These are phyloP conservation scores for Caenorhabditis inopinata DNA, from an alignment of 1,140 invertebrate species.

Conservation along the genomic window DNA sequence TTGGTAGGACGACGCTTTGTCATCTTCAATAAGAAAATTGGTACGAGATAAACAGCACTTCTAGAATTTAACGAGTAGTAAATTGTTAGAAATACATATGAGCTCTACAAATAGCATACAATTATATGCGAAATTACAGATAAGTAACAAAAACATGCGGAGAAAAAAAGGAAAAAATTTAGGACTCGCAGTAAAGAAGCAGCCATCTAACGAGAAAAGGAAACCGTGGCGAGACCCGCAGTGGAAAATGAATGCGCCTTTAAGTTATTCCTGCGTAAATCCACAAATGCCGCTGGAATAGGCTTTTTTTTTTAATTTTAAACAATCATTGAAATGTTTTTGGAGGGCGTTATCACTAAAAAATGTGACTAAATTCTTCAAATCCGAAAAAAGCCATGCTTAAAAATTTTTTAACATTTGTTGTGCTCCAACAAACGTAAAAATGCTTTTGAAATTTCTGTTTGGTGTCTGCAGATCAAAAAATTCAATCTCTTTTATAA, in stretches of 20 bases:
- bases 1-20: slow-evolving; percentile 60
- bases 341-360: background rate
- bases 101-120: too few species aligned
- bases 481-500: too few species aligned
- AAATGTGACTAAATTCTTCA: too few species aligned
- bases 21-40: slow-evolving; percentile 45
- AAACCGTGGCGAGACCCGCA: background rate
- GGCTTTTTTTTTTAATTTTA: background rate
- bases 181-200: background rate
- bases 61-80: too few species aligned
- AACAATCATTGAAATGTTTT: background rate
- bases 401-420: too few species aligned
- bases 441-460: too few species aligned
- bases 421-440: too few species aligned
- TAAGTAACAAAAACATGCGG: background rate
- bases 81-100: too few species aligned
- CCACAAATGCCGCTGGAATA: too few species aligned
- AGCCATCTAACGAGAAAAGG: background rate
- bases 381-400: too few species aligned
- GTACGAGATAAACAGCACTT: background rate
- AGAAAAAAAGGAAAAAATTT: slow-evolving; percentile 12
- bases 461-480: too few species aligned
- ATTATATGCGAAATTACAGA: background rate
- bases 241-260: background rate
- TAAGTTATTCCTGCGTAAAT: background rate